Evolutionary conservation across 2,888 invertebrate genomes (phyloP).

Genomic region (Oscheius myriophilus): DNA sequence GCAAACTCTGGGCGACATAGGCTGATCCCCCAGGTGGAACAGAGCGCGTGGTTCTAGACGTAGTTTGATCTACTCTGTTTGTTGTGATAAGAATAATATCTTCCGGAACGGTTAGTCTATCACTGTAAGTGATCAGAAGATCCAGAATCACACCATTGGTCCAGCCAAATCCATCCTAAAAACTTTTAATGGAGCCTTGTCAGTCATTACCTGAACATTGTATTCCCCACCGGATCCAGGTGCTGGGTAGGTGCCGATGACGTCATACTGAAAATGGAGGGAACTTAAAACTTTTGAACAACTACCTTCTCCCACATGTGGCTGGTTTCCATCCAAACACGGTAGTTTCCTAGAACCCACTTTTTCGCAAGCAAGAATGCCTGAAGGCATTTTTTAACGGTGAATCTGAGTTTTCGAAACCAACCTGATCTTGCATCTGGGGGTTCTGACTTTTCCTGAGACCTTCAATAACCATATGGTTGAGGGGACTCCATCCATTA

Average conservation of each 20-base stretch:
- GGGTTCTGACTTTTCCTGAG: conserved; percentile 74
- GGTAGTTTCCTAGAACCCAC: conserved; percentile 62
- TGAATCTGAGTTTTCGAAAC: not conserved
- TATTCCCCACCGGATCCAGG: conserved; percentile 66
- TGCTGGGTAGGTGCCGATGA: conserved; percentile 56
- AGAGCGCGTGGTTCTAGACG: not conserved
- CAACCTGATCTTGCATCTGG: conserved; percentile 59
- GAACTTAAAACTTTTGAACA: not conserved
- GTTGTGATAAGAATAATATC: not conserved
- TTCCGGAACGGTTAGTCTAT: conserved; percentile 28
- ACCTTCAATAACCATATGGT: conserved; percentile 83
- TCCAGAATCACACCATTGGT: conserved; percentile 68
- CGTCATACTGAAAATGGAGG: conserved; percentile 59
- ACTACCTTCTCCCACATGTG: conserved; percentile 64
- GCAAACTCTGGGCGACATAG: not conserved
- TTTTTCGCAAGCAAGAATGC: conserved; percentile 58
- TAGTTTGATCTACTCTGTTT: not conserved
- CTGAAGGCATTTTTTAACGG: conserved; percentile 32
- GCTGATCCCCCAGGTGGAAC: not conserved
- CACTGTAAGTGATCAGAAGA: conserved; percentile 61
- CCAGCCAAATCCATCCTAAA: conserved; percentile 66
- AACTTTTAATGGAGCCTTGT: not conserved
- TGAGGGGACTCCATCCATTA: conserved; percentile 61
- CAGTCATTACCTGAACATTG: conserved; percentile 52
- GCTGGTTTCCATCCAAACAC: conserved; percentile 53